Percentiles rank a stretch among this genome's conserved stretches.
These are phyloP conservation scores for Lypha dubia DNA, from an alignment of 2,888 invertebrate genomes.

Conservation along the genomic window DNA sequence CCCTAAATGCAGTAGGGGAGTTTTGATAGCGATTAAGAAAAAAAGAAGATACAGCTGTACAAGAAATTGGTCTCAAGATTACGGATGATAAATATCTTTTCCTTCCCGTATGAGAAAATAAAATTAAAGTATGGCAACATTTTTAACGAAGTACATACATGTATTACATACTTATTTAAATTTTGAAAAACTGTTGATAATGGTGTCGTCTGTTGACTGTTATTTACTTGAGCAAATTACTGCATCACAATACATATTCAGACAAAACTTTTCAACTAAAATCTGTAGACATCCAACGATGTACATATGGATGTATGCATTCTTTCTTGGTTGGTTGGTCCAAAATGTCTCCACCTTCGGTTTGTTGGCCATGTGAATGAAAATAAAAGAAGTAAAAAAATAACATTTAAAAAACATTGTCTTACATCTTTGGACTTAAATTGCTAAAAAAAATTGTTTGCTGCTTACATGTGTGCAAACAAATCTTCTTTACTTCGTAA, in stretches of 20 bases:
- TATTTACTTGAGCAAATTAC: constrained; percentile 67
- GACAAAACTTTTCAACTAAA: constrained; percentile 1
- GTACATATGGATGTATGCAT: constrained; percentile 23
- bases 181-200: constrained; percentile 41
- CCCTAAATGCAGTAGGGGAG: too few species aligned
- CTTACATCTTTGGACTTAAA: constrained; percentile 73
- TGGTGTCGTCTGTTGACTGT: constrained; percentile 68
- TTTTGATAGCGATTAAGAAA: too few species aligned
- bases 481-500: constrained; percentile 49
- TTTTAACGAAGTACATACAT: neutral
- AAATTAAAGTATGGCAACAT: constrained; percentile 31
- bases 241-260: constrained; percentile 25
- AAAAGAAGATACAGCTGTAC: too few species aligned
- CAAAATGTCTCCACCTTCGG: constrained; percentile 73
- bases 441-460: constrained; percentile 57
- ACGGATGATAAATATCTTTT: neutral
- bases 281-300: constrained; percentile 18
- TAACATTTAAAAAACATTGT: constrained; percentile 64
- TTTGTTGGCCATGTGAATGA: constrained; percentile 46
- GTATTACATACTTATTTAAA: constrained; percentile 26
- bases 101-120: neutral
- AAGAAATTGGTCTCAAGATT: too few species aligned
- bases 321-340: constrained; percentile 64
- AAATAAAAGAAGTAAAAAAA: constrained; percentile 15
- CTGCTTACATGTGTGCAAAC: constrained; percentile 69